A percentile compares a stretch with the other conserved stretches of the same genome.
phyloP scores from a whole-genome alignment of 2,888 invertebrate genomes.

The Julus scanicus region DNA sequence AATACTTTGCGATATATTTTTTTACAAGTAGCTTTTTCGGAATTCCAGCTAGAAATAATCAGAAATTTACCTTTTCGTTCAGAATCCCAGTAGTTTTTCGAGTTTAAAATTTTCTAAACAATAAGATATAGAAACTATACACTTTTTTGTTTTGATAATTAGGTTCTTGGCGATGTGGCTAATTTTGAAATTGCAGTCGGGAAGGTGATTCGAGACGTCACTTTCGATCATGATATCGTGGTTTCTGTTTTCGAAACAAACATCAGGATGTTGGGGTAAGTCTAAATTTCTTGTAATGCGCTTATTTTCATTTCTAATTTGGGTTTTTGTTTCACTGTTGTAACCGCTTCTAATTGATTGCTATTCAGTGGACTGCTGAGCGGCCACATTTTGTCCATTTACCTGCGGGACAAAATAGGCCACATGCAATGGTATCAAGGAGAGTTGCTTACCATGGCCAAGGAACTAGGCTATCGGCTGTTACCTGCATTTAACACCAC shows the following conservation, averaged over 20 bases:
- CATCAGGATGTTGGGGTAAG: slow-evolving; percentile 94
- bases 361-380: slow-evolving; percentile 84
- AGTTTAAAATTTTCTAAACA: too few relatives aligned
- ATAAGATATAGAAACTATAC: too few relatives aligned
- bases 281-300: not conserved
- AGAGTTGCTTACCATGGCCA: slow-evolving; percentile 88
- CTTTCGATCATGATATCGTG: slow-evolving; percentile 92
- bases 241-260: slow-evolving; percentile 99
- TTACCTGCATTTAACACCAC: slow-evolving; percentile 98
- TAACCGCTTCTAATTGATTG: not conserved
- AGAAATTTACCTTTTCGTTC: too few relatives aligned
- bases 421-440: slow-evolving; percentile 86
- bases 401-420: slow-evolving; percentile 79
- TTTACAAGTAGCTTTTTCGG: too few relatives aligned
- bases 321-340: not conserved
- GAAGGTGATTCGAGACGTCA: slow-evolving; percentile 85
- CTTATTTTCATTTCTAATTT: not conserved
- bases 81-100: too few relatives aligned
- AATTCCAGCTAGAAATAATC: too few relatives aligned
- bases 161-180: slow-evolving; percentile 78
- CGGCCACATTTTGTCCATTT: slow-evolving; percentile 88
- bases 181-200: slow-evolving; percentile 94
- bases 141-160: not conserved
- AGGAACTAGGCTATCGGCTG: slow-evolving; percentile 89
- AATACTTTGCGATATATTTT: too few relatives aligned